Evolutionary conservation across 2,888 invertebrate species (phyloP).

Genomic region (Scelioninae gen. 1): DNA sequence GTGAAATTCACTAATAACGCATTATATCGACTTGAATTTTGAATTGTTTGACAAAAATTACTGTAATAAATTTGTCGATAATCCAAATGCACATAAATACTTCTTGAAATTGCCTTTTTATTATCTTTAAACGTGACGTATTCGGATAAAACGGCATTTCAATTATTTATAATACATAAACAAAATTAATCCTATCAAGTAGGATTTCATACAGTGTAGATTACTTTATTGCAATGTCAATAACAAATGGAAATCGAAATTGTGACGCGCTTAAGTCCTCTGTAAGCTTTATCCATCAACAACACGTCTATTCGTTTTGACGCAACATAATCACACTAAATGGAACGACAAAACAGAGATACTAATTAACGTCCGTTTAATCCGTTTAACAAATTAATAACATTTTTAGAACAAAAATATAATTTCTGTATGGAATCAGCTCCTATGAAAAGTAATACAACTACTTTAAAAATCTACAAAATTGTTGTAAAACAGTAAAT

Average conservation of each 20-base stretch:
- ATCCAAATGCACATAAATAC: too few relatives aligned
- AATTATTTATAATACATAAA: constrained; percentile 11
- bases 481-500: too few relatives aligned
- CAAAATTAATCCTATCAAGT: constrained; percentile 25
- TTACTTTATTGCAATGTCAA: constrained; percentile 42
- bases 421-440: too few relatives aligned
- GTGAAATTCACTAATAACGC: too few relatives aligned
- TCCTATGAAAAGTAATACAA: too few relatives aligned
- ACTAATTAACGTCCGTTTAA: constrained; percentile 7
- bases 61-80: too few relatives aligned
- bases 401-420: too few relatives aligned
- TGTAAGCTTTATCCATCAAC: constrained; percentile 40
- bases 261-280: constrained; percentile 25
- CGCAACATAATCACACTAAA: constrained; percentile 27
- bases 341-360: constrained; percentile 5
- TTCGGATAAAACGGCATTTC: neutral
- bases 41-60: too few relatives aligned
- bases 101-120: too few relatives aligned
- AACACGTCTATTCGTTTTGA: constrained; percentile 34
- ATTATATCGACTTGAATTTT: too few relatives aligned
- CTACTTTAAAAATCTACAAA: too few relatives aligned
- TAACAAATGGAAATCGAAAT: constrained; percentile 35
- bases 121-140: neutral
- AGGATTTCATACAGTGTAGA: constrained; percentile 8
- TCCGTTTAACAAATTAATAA: neutral